Evolutionary conservation across 2,113 vertebrate species (phyloP), one percentile per base, ranked within the genome.

Genomic region (Malaclemys terrapin): DNA sequence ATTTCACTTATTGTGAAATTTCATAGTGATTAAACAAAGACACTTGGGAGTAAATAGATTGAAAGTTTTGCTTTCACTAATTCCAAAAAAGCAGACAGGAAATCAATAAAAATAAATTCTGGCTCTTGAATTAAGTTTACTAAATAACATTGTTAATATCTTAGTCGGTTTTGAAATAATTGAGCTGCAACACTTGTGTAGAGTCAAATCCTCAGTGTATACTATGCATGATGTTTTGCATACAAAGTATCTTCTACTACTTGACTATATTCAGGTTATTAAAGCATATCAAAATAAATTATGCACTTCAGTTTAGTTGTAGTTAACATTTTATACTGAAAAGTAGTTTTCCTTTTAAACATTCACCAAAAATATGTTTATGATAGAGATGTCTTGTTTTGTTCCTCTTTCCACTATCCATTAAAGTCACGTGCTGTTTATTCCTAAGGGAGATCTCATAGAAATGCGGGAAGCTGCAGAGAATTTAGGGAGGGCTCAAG

Each of bases 81-180:
- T 59, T 27, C 3, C 50, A 50, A 54, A 45, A 93, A 90, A n/a
- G 52, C 53, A 82, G 50, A 11, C 3, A 35, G 42, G 49, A 92
- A 69, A 91, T 93, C 76, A 94, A 80, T 91, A 97, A 81, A 53
- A 92, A 78, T 89, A 93, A 86, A 80, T 89, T 87, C 45, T 79
- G 35, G 13, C 31, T 50, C 69, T 80, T 82, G n/a, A 95, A 85
- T 75, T 20, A 35, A 54, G 22, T 93, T 72, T 81, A 80, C 29
- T 38, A 56, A 92, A 69, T 29, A 85, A 16, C 9, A 47, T 4
- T 79, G 75, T 62, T 69, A 50, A 6, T 78, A 90, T 79, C 52
- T 72, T 93, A 89, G 93, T 47, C 45, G 8, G 4, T 62, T 91
- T 91, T 54, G 65, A 85, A 80, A 90, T 86, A 31, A 88, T 91